These are phyloP conservation scores for Lepilemur septentrionalis DNA, from an alignment of 2,797 vertebrate genomes.

Conservation along the genomic window DNA sequence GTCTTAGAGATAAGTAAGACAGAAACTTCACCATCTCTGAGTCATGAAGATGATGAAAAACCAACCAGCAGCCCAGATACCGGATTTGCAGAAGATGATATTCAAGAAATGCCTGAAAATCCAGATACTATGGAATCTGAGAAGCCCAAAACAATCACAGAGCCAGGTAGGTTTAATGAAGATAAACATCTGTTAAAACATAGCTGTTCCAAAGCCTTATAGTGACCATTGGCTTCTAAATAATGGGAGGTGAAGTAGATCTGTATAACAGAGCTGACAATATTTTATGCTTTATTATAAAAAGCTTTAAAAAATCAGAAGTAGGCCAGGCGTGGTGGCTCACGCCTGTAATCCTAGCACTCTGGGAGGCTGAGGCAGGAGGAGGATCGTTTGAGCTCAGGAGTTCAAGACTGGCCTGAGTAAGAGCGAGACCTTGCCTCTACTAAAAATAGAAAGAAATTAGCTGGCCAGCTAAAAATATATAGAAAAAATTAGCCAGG, in stretches of 20 bases:
- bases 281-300: background rate
- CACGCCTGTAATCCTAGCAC: too few relatives aligned
- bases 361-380: too few relatives aligned
- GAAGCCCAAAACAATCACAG: slow-evolving; percentile 86
- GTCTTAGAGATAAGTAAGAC: slow-evolving; percentile 95
- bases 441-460: too few relatives aligned
- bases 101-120: slow-evolving; percentile 92
- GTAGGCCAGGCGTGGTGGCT: too few relatives aligned
- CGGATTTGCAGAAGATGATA: slow-evolving; percentile 94
- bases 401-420: too few relatives aligned
- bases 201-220: background rate
- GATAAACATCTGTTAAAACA: background rate
- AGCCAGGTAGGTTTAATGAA: slow-evolving; percentile 81
- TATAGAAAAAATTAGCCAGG: too few relatives aligned
- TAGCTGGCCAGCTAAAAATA: too few relatives aligned
- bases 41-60: slow-evolving; percentile 87
- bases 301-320: background rate
- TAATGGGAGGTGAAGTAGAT: background rate
- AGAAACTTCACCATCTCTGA: slow-evolving; percentile 86
- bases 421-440: too few relatives aligned
- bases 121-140: slow-evolving; percentile 90
- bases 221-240: slow-evolving; percentile 3
- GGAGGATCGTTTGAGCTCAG: too few relatives aligned
- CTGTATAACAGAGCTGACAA: background rate
- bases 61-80: slow-evolving; percentile 97